Base-by-base conservation (phyloP, 2,113 vertebrate species). In the Micronisus gabar region DNA sequence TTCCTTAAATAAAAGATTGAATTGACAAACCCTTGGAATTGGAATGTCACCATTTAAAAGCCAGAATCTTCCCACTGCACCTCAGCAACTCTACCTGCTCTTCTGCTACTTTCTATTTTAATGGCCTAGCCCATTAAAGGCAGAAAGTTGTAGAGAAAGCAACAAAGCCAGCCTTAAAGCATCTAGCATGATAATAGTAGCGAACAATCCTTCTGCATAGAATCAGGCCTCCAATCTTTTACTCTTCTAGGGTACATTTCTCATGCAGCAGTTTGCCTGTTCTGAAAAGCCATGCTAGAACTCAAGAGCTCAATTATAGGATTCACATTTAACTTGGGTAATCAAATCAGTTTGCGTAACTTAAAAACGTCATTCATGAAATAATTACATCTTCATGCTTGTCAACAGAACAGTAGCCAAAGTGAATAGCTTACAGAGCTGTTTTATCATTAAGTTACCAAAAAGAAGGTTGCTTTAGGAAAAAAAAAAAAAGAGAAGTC, bases 231-330 rank as follows among this genome's bases (percentile, higher is more conserved):
- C 96, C 86, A 96, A 93, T 86, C 58, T 74, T 86, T 93, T 71
- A 85, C 76, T 75, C 58, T 95, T 96, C 92, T 88, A 90, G 95
- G 92, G 95, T 50, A 78, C 75, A 93, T 95, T 95, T 97, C 98
- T 95, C 97, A 93, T 93, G 88, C 88, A 96, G 95, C 96, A 94
- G 82, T 86, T 91, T 87, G 68, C 81, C 83, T 86, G 88, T 88
- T 95, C 96, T 97, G 95, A 97, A 98, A 96, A 95, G 95, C 94
- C 93, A 86, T 22, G 75, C 66, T 85, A 95, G 86, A 97, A 96
- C 84, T 96, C 91, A 90, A 97, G 96, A 96, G 93, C 89, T 88
- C 93, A 95, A 96, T 96, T 97, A 96, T n/a, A 91, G 66, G 93
- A 95, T 93, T 95, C 72, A 7, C 84, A 93, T 89, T 97, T 94